Evolutionary conservation across 2,888 invertebrate species (phyloP), one percentile per base, ranked within the genome.

Genomic region (Chrysolina americana): DNA sequence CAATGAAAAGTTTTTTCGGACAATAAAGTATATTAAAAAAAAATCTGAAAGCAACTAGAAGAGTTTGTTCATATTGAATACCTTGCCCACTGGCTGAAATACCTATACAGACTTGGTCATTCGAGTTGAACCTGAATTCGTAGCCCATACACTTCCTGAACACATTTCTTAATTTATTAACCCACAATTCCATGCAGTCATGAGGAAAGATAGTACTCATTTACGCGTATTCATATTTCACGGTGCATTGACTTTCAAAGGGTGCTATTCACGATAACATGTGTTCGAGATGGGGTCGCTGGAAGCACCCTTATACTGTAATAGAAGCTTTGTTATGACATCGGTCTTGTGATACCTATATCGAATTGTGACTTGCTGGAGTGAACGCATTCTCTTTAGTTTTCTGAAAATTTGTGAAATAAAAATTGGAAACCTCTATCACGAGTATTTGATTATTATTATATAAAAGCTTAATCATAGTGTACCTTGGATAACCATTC

Each of bases 181-280:
- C 53, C 65, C 41, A 56, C 50, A 65, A 56, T 65, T 70, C 19
- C 44, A 48, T 28, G 19, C 48, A 19, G 36, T 64, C 53, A 63
- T 23, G 68, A 50, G 53, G 36, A 53, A 64, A 73, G 63, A 71
- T 70, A 74, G 64, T 70, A 62, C 66, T 71, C 74, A 78, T 78
- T 72, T 70, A 71, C 66, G 76, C 56, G 72, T 75, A 79, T 80
- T 81, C 81, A 81, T 81, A 81, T 81, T 81, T 81, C 78, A 81
- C 79, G 81, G 72, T 73, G 78, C 80, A 81, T 81, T 81, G 74
- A 69, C 64, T 73, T 65, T 70, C 41, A 79, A 80, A 80, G 78
- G 79, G 79, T 76, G 71, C 74, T 79, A 76, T 79, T 79, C 76
- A 74, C 59, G 74, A 78, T 74, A 76, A 77, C 78, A 79, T 78